A percentile compares a stretch with the other conserved stretches of the same genome.
phyloP scores from a whole-genome alignment of 2,797 vertebrate species.

The Sebastes minor region DNA sequence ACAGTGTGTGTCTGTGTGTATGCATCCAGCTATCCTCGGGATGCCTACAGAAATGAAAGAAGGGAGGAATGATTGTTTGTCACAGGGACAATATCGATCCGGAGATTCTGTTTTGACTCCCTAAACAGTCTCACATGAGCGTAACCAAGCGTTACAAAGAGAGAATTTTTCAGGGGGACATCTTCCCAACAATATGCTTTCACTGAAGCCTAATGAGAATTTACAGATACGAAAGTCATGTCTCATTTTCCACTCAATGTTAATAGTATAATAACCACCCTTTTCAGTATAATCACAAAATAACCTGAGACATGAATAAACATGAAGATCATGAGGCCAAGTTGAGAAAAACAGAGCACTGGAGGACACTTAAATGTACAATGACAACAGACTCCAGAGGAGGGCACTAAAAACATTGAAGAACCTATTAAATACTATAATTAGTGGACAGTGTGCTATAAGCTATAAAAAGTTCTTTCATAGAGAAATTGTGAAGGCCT shows the following conservation, averaged over 20 bases:
- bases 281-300: neutral
- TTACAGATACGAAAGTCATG: neutral
- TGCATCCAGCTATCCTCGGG: neutral
- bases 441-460: neutral
- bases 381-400: constrained; percentile 51
- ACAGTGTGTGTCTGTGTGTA: neutral
- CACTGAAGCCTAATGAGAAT: neutral
- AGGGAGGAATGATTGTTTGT: constrained; percentile 35
- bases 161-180: neutral
- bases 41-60: constrained; percentile 37
- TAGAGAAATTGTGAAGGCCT: neutral
- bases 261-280: neutral
- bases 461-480: neutral
- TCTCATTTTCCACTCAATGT: neutral
- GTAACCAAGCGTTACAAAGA: neutral
- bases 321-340: neutral
- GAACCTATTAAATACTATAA: neutral
- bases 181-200: neutral
- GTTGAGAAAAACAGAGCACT: neutral
- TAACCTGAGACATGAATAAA: neutral
- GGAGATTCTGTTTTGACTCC: neutral
- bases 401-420: constrained; percentile 51
- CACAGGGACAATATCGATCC: neutral
- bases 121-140: neutral
- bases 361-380: constrained; percentile 13